Conservation (phyloP, 2,797 vertebrate genomes). For the Melanotaenia nigrans region DNA sequence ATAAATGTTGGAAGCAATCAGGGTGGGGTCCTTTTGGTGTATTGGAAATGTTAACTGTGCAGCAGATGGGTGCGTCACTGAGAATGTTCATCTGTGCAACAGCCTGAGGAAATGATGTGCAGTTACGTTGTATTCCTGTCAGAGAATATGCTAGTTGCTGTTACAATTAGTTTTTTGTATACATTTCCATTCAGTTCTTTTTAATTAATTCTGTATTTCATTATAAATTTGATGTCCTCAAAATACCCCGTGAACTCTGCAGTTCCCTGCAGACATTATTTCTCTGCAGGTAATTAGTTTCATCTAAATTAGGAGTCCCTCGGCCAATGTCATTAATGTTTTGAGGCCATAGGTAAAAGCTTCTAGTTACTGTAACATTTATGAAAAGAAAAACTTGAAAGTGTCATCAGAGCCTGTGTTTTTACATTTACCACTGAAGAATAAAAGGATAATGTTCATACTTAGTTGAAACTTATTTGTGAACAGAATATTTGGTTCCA, state of each 20-base stretch:
- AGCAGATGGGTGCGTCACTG: slow-evolving; percentile 29
- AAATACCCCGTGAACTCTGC: slow-evolving; percentile 11
- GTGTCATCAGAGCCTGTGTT: slow-evolving; percentile 6
- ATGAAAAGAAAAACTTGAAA: background rate
- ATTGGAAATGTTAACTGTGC: slow-evolving; percentile 12
- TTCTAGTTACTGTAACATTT: slow-evolving; percentile 12
- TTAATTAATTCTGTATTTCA: slow-evolving; percentile 5
- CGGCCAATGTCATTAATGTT: slow-evolving; percentile 35
- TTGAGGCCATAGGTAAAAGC: slow-evolving; percentile 23
- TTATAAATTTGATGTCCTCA: slow-evolving; percentile 17
- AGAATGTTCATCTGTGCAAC: slow-evolving; percentile 13
- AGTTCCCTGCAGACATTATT: slow-evolving; percentile 37
- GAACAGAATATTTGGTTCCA: background rate
- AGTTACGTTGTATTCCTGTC: background rate
- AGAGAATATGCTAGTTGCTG: background rate
- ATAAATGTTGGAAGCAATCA: slow-evolving; percentile 22
- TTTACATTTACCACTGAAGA: background rate
- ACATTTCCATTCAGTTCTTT: background rate
- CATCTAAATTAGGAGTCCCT: slow-evolving; percentile 44
- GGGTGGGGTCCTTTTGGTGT: background rate
- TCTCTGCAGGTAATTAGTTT: slow-evolving; percentile 58
- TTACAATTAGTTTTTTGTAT: background rate
- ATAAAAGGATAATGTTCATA: background rate
- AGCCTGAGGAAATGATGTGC: slow-evolving; percentile 36
- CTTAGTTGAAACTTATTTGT: background rate